Evolutionary conservation across 2,797 vertebrate species (phyloP).

Genomic region (Lutjanus campechanus): DNA sequence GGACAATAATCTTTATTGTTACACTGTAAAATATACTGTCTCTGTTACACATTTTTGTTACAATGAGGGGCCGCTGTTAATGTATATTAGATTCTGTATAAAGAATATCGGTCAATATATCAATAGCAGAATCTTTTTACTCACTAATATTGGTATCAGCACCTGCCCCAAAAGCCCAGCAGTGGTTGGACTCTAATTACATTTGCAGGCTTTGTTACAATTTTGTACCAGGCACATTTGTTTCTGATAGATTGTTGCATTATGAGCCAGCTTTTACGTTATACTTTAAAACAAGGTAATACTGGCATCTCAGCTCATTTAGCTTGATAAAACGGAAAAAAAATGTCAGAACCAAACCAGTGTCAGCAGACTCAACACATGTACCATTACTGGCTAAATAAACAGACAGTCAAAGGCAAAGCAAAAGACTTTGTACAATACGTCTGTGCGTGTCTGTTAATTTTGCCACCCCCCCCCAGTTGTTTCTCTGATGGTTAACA

Average conservation of each 20-base stretch:
- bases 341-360: not conserved
- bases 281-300: not conserved
- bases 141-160: no score
- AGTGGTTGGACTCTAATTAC: not conserved
- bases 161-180: no score
- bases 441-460: not conserved
- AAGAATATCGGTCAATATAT: no score
- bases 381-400: not conserved
- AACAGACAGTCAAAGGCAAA: constrained; percentile 14
- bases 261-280: constrained; percentile 18
- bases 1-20: no score
- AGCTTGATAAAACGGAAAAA: not conserved
- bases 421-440: not conserved
- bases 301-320: not conserved
- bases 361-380: not conserved
- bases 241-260: constrained; percentile 21
- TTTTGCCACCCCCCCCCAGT: not conserved
- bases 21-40: no score
- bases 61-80: no score
- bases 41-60: no score
- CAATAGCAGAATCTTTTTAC: no score
- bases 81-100: no score
- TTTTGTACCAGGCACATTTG: constrained; percentile 13
- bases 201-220: constrained; percentile 4
- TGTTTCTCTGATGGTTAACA: not conserved